phyloP scores from a whole-genome alignment of 2,888 invertebrate species.

The Cheilosia variabilis region DNA sequence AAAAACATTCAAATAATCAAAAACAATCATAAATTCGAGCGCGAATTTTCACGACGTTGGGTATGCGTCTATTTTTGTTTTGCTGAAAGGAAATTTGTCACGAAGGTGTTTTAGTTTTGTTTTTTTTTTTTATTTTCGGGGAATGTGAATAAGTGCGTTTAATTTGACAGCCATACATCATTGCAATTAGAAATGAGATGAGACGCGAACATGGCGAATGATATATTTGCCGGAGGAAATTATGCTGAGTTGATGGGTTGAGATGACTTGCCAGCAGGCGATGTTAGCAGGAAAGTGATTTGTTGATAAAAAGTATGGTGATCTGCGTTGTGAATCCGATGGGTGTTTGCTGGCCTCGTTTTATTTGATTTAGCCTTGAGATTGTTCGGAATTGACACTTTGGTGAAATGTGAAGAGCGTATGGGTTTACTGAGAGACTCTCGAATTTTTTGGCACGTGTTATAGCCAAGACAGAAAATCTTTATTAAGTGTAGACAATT shows the following conservation, averaged over 20 bases:
- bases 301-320: neutral
- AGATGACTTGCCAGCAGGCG: neutral
- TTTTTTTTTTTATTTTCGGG: neutral
- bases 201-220: neutral
- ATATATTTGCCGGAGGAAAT: neutral
- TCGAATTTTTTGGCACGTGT: no score
- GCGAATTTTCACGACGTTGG: conserved; percentile 8
- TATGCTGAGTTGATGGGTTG: neutral
- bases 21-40: conserved; percentile 50
- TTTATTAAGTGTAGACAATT: no score
- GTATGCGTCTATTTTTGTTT: conserved; percentile 37
- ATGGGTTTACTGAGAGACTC: no score
- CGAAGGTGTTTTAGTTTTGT: neutral
- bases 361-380: no score
- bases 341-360: neutral
- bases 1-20: neutral
- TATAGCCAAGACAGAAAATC: no score
- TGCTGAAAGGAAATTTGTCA: conserved; percentile 31
- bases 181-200: conserved; percentile 18
- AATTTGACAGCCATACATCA: conserved; percentile 15
- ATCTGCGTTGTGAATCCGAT: neutral
- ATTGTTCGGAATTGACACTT: no score
- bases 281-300: neutral
- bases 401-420: no score
- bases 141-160: conserved; percentile 10